Evolutionary conservation across 2,797 vertebrate species (phyloP).

Genomic region (Steatocranus sp.): DNA sequence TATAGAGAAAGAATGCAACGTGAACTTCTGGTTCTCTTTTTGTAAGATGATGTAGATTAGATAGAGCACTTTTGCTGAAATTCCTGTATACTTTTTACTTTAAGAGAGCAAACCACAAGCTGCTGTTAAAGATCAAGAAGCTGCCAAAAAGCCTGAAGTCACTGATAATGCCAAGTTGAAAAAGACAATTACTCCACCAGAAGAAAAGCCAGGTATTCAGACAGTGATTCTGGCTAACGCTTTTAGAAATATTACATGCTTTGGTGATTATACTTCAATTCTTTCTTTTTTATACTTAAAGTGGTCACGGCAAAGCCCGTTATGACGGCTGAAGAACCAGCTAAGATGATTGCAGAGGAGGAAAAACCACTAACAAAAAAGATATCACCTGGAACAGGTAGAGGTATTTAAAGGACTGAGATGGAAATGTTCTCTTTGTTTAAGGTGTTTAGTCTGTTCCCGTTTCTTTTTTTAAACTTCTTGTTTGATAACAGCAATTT

Average conservation of each 20-base stretch:
- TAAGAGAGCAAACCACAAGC: slow-evolving; percentile 45
- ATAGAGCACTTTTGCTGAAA: slow-evolving; percentile 6
- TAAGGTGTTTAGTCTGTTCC: not conserved
- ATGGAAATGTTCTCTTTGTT: not conserved
- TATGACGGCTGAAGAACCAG: slow-evolving; percentile 74
- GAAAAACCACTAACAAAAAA: slow-evolving; percentile 32
- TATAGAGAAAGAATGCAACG: not conserved
- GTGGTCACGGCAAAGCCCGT: slow-evolving; percentile 45
- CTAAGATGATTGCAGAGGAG: slow-evolving; percentile 70
- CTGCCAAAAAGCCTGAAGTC: slow-evolving; percentile 33
- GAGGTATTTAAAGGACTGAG: not conserved
- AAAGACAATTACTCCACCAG: slow-evolving; percentile 17
- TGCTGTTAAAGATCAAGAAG: slow-evolving; percentile 36
- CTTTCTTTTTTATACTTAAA: slow-evolving; percentile 43
- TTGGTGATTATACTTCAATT: not conserved
- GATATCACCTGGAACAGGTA: slow-evolving; percentile 56
- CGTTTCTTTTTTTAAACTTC: not conserved
- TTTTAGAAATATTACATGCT: not conserved
- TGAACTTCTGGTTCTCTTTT: not conserved
- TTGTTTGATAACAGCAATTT: not conserved
- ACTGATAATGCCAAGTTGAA: slow-evolving; percentile 11
- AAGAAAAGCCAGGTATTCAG: slow-evolving; percentile 57
- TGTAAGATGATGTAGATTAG: not conserved
- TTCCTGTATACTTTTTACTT: slow-evolving; percentile 9
- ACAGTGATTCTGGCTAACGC: not conserved